Evolutionary conservation across 2,797 vertebrate species (phyloP), one percentile per base, ranked within the genome.

Genomic region (Yasuhikotakia modesta): DNA sequence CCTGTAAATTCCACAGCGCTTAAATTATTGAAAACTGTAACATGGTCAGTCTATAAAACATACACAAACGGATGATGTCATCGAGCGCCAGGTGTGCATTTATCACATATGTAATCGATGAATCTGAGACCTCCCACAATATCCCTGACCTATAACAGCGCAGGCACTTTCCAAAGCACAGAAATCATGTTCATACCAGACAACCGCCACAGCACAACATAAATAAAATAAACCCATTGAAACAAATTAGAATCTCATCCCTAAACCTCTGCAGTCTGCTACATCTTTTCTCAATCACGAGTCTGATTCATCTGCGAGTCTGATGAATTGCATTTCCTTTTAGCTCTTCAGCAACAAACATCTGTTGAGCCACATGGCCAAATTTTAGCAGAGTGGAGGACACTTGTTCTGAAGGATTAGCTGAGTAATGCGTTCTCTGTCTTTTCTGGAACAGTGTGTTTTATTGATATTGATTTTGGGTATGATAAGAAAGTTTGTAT

Each of bases 371-470:
- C 35, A 58, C 70, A 66, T 66, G 58, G 61, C 50, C 4, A 67
- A 35, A 48, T 35, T n/a, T 50, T 7, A 21, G 17, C 27, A 53
- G n/a, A 58, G 39, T 21, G 17, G 64, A 79, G 19, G 70, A 73
- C 55, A 70, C 70, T 73, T 52, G 53, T 73, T 52, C 61, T 73
- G 64, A 79, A 68, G 70, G 63, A 79, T 79, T 68, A 74, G 70
- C 53, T 73, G 70, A 76, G 82, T 70, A 80, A 60, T 68, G 82
- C 78, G 43, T 79, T 84, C 21, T 63, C 35, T 13, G 70, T 73
- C 53, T 50, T 68, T 53, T 16, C 64, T 64, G 16, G 43, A 27
- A 21, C 24, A 10, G 30, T 11, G 30, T 79, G 63, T 60, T 57
- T 79, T 43, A 67, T 53, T 78, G 53, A 70, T 69, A 61, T 24